Percentiles rank a stretch among this genome's conserved stretches.
phyloP scores from a whole-genome alignment of 2,888 invertebrate genomes.

The Heliothis peltigera region DNA sequence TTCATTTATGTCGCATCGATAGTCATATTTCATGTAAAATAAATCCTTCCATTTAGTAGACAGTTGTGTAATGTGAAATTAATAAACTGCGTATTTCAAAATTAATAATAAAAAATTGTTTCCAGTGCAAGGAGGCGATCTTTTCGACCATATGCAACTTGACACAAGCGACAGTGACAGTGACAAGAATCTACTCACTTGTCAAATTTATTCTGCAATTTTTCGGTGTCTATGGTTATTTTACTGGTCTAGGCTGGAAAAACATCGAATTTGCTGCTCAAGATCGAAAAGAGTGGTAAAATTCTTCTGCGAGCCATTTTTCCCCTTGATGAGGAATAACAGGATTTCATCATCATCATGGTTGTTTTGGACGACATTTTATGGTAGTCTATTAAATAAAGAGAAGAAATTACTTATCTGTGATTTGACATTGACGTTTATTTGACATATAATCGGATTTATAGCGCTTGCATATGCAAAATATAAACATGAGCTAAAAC shows the following conservation, averaged over 20 bases:
- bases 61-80: constrained; percentile 5
- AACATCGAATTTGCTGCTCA: too few species aligned
- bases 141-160: constrained; percentile 41
- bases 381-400: background rate
- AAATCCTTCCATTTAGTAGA: constrained; percentile 9
- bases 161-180: constrained; percentile 27
- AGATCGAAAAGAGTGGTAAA: too few species aligned
- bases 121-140: background rate
- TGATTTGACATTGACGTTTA: too few species aligned
- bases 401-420: too few species aligned
- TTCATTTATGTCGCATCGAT: constrained; percentile 41
- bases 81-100: constrained; percentile 28
- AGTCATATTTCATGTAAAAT: constrained; percentile 2
- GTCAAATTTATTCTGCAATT: background rate
- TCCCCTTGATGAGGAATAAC: too few species aligned
- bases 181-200: background rate
- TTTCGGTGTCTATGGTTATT: too few species aligned
- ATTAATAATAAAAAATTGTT: constrained; percentile 29
- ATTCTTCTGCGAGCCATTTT: too few species aligned
- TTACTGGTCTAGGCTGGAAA: too few species aligned
- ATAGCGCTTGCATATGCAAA: background rate
- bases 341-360: too few species aligned
- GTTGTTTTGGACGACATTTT: background rate
- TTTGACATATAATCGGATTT: too few species aligned
- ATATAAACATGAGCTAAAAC: constrained; percentile 22